Evolutionary conservation across 2,113 vertebrate genomes (phyloP).

Genomic region (Hiodon tergisus): DNA sequence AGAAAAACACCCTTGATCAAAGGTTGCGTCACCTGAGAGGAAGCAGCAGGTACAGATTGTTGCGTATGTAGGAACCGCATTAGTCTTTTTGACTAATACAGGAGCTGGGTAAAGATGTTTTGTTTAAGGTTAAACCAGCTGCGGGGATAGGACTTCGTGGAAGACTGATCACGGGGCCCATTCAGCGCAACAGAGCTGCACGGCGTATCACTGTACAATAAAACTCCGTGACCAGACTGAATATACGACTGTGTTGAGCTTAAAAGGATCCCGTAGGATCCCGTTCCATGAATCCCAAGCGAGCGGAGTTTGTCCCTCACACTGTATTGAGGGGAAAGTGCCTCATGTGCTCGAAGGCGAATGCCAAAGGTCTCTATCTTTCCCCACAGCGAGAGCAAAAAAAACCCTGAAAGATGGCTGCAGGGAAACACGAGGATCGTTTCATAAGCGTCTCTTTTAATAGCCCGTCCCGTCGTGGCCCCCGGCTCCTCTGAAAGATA

Average conservation of each 20-base stretch:
- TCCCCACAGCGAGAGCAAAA: conserved; percentile 4
- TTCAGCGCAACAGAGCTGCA: neutral
- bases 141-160: neutral
- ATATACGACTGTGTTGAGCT: too few species aligned
- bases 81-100: neutral
- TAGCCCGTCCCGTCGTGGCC: conserved; percentile 27
- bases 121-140: neutral
- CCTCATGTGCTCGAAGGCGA: too few species aligned
- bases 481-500: conserved; percentile 51
- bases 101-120: neutral
- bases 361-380: too few species aligned
- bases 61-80: neutral
- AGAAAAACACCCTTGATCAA: neutral
- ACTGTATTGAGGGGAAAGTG: too few species aligned
- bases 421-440: neutral
- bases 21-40: neutral
- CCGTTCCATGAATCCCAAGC: too few species aligned
- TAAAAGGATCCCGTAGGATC: too few species aligned
- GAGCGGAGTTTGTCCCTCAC: too few species aligned
- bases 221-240: too few species aligned
- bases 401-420: neutral
- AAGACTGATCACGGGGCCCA: neutral
- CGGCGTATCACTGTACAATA: neutral
- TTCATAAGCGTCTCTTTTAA: conserved; percentile 37
- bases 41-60: neutral